Evolutionary conservation across 2,888 invertebrate species (phyloP).

Genomic region (Dyspetes luteomarginatus): DNA sequence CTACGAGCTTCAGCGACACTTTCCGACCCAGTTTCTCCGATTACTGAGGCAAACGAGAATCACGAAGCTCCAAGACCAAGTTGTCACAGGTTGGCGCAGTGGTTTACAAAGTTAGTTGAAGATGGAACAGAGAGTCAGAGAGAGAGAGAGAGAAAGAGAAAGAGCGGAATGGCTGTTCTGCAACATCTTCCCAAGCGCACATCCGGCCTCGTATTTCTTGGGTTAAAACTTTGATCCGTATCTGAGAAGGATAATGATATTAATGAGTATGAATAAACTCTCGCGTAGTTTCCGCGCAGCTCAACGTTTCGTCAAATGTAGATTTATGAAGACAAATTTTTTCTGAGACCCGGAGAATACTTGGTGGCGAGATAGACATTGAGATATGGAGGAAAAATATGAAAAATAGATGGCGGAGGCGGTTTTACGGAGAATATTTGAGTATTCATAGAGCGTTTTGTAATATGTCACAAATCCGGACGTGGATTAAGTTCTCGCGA

Average conservation of each 20-base stretch:
- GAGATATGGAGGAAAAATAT: neutral
- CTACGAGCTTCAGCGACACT: constrained; percentile 48
- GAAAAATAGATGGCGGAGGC: neutral
- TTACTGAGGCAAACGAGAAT: constrained; percentile 63
- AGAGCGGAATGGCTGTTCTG: constrained; percentile 24
- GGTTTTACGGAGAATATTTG: constrained; percentile 40
- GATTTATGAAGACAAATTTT: constrained; percentile 65
- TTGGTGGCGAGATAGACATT: constrained; percentile 46
- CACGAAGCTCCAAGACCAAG: constrained; percentile 45
- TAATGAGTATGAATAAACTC: constrained; percentile 38
- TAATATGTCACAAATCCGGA: constrained; percentile 75
- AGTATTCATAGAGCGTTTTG: constrained; percentile 75
- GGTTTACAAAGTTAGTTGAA: constrained; percentile 57
- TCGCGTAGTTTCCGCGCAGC: neutral
- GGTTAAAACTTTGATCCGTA: constrained; percentile 51
- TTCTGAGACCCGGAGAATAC: constrained; percentile 55
- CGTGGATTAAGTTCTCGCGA: constrained; percentile 68
- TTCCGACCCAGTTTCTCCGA: constrained; percentile 61
- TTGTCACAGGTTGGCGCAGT: constrained; percentile 59
- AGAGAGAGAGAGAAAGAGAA: neutral
- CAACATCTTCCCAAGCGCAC: constrained; percentile 44
- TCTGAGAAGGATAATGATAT: constrained; percentile 34
- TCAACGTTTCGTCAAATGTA: constrained; percentile 53
- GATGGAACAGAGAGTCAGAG: too few species aligned
- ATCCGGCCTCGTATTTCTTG: constrained; percentile 26